Base-by-base conservation (phyloP, 2,797 vertebrate genomes). In the Aeoliscus strigatus region DNA sequence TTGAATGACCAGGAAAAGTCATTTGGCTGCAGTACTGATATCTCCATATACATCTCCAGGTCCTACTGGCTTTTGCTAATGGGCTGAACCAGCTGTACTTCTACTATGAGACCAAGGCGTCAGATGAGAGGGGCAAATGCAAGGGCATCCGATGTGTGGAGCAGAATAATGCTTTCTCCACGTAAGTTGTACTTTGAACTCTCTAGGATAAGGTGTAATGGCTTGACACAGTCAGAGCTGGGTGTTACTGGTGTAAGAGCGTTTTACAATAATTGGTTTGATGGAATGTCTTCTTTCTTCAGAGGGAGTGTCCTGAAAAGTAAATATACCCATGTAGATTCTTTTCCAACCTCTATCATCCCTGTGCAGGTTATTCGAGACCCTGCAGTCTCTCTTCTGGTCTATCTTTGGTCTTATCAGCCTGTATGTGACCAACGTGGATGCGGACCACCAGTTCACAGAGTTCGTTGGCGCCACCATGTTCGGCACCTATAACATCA, bases 81-180 rank as follows among this genome's bases (percentile, higher is more conserved):
- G 96, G 96, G 36, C 90, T 99, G 43, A 98, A 98, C 70, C 96
- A 99, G 64, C 85, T 99, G 18, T 99, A 99, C 73, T 98, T 93
- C 77, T 94, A 95, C 73, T 98, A 98, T 7, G 87, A 92, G 47
- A 86, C 60, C 2, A n/a, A n/a, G n/a, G n/a, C n/a, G n/a, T n/a
- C n/a, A n/a, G 2, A 60, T 0, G 23, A 12, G 0, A 61, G 35
- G 1, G 65, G 49, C 4, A 53, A 32, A 7, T 98, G 96, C 88
- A 91, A 87, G 75, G 96, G 96, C 12, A 95, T 98, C 66, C 87
- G 95, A 30, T 98, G 95, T 48, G 81, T 69, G 47, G 61, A 77
- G 1, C 96, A 98, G 73, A 98, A 98, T 80, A 98, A 98, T 25
- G 95, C 95, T 14, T 99, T 98, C 82, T 93, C 94, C 65, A 98